A percentile compares a stretch with the other conserved stretches of the same genome.
These are phyloP conservation scores for Heliocidaris tuberculata DNA, from an alignment of 35 echinoderm and acorn worm genomes.

Conservation along the genomic window DNA sequence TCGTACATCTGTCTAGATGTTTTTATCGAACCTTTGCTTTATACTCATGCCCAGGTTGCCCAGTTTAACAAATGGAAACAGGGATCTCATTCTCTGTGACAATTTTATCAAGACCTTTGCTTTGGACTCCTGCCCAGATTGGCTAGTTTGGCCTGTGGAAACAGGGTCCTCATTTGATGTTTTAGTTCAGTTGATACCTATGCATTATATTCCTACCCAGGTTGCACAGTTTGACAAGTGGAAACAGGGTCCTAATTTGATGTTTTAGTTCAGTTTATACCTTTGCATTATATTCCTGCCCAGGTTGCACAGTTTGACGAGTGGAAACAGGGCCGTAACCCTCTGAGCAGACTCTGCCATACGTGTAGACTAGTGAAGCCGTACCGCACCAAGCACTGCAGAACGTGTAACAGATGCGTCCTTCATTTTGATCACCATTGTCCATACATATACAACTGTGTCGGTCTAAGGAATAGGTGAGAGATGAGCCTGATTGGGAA, in stretches of 20 bases:
- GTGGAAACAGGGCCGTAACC: constrained; percentile 95
- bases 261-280: too few relatives aligned
- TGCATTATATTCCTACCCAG: constrained; percentile 33
- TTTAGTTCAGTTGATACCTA: too few relatives aligned
- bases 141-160: too few relatives aligned
- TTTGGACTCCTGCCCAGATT: too few relatives aligned
- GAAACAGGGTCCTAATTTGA: constrained; percentile 44
- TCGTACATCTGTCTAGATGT: too few relatives aligned
- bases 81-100: too few relatives aligned
- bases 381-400: constrained; percentile 91
- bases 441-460: constrained; percentile 99
- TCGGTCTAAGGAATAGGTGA: constrained; percentile 93
- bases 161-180: too few relatives aligned
- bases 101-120: too few relatives aligned
- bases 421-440: constrained; percentile 95
- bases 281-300: background rate
- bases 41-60: too few relatives aligned
- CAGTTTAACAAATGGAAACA: too few relatives aligned
- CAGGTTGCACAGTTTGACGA: constrained; percentile 99
- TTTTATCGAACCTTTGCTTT: too few relatives aligned
- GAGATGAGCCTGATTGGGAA: background rate
- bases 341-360: constrained; percentile 81
- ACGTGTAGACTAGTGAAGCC: constrained; percentile 98
- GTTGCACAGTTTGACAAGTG: constrained; percentile 98
- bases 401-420: constrained; percentile 92